A percentile compares a stretch with the other conserved stretches of the same genome.
Evolutionary conservation across 2,113 vertebrate genomes (phyloP).

Genomic region (Lutjanus erythropterus): DNA sequence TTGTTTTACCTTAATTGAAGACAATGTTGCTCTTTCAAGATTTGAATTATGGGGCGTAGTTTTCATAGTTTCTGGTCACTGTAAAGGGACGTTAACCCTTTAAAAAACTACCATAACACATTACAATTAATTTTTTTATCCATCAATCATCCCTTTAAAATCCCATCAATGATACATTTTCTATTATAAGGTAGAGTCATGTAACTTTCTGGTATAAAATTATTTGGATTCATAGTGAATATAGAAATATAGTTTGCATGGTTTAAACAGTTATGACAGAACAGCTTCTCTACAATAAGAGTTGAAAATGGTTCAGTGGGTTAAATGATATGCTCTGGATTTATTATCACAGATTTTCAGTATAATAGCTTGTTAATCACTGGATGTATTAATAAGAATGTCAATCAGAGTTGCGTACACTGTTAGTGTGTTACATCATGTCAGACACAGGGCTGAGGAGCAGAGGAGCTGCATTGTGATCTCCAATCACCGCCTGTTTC

Average conservation of each 20-base stretch:
- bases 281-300: no score
- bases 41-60: background rate
- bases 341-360: background rate
- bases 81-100: background rate
- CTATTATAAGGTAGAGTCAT: background rate
- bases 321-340: slow-evolving; percentile 19
- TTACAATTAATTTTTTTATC: background rate
- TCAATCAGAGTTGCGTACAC: slow-evolving; percentile 7
- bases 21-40: background rate
- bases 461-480: slow-evolving; percentile 75
- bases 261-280: background rate
- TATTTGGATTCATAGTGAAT: background rate
- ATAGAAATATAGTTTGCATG: background rate
- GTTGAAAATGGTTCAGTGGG: background rate
- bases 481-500: slow-evolving; percentile 93
- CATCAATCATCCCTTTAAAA: background rate
- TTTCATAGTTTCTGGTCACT: background rate
- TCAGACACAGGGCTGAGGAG: slow-evolving; percentile 23
- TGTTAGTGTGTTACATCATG: slow-evolving; percentile 55
- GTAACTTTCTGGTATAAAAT: background rate
- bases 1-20: background rate
- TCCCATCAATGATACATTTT: background rate
- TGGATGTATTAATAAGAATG: background rate
- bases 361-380: background rate
- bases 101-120: background rate